Conservation (phyloP, 2,888 invertebrate species). For the Horisme vitalbata region DNA sequence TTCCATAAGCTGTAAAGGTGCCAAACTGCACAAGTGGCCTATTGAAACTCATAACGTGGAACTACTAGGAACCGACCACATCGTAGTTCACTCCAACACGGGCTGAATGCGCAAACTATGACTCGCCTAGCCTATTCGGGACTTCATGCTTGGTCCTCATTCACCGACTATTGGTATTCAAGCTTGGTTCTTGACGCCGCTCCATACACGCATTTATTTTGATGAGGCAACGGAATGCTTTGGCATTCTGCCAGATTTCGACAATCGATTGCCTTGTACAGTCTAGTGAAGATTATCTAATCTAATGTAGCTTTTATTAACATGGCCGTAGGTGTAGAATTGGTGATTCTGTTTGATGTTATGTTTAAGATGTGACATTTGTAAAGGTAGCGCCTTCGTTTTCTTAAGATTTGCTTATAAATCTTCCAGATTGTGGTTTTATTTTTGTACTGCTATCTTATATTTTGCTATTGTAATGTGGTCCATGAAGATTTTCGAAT, state of each 20-base stretch:
- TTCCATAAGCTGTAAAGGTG: too few relatives aligned
- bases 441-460: too few relatives aligned
- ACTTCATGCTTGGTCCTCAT: background rate
- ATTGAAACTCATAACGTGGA: background rate
- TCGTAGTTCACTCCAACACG: background rate
- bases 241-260: slow-evolving; percentile 52
- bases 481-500: too few relatives aligned
- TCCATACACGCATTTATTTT: slow-evolving; percentile 49
- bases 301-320: slow-evolving; percentile 18
- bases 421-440: too few relatives aligned
- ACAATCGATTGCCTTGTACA: slow-evolving; percentile 50
- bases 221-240: slow-evolving; percentile 49
- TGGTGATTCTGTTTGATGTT: slow-evolving; percentile 5
- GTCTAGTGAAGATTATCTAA: slow-evolving; percentile 26
- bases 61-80: background rate
- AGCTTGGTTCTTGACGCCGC: slow-evolving; percentile 39
- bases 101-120: background rate
- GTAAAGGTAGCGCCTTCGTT: background rate
- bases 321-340: slow-evolving; percentile 10
- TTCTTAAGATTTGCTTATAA: background rate
- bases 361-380: background rate
- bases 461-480: too few relatives aligned
- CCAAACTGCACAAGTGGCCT: background rate
- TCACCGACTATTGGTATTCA: slow-evolving; percentile 23
- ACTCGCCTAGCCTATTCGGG: background rate